Base-by-base conservation (phyloP, 1,140 invertebrate species). In the Solen grandis region DNA sequence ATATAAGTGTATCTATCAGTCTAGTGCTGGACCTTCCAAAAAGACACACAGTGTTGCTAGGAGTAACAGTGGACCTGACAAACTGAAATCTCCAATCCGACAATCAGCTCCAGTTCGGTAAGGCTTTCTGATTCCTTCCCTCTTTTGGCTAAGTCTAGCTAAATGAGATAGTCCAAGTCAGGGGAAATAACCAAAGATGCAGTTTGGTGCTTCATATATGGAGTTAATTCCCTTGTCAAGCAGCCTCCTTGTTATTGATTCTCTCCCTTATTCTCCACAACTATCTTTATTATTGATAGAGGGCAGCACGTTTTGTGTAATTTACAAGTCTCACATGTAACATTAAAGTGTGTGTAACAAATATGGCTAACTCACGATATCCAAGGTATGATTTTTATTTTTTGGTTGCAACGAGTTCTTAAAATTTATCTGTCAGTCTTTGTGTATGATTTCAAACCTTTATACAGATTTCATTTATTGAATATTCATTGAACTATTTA, bases 1-100 rank as follows among this genome's bases (percentile, higher is more conserved):
- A 41, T 60, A 66, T 25, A 78, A 68, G n/a, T 78, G 63, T 68
- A 55, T 78, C 2, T 78, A 78, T 35, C 75, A 78, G 54, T 78
- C 75, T 5, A 57, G 29, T 22, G 41, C 0, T 35, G 57, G 57
- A 29, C 22, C n/a, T 13, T 10, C 57, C 62, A 50, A 5, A 19
- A 75, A 62, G 22, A n/a, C 36, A 10, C 16, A 35, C 41, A 2
- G 38, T 33, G 55, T 74, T 5, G 14, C n/a, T 13, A 29, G 69
- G 13, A 72, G 69, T 16, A 35, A 38, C 3, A 72, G 69, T 72
- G 69, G 59, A 38, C 52, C 31, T 8, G 65, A 50, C 29, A 70
- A 55, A 4, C 57, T 55, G 35, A 33, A 55, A 4, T 10, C 5
- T 25, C 5, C 38, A 38, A 55, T 8, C 8, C 46, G 13, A 2